Evolutionary conservation across 2,888 invertebrate species (phyloP), one percentile per base, ranked within the genome.

Genomic region (Hirudinaria manillensis): DNA sequence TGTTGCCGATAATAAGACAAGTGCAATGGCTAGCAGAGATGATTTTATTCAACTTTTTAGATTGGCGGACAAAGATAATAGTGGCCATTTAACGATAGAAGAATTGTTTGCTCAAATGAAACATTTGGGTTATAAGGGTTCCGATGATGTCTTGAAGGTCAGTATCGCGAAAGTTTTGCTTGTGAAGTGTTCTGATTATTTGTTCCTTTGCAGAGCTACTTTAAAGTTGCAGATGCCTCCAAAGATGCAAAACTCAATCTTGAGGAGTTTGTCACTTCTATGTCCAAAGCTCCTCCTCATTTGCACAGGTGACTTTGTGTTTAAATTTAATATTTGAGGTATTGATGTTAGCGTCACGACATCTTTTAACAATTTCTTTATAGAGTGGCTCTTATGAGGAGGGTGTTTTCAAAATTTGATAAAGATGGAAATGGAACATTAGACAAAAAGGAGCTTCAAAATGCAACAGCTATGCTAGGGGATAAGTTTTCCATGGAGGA

Each of bases 341-440:
- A 1, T 45, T 10, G 45, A 45, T 45, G 45, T 10, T 16, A 45
- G 13, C 45, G 4, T 68, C 68, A 29, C 13, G 29, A 36, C 29
- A 21, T 13, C 2, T n/a, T 68, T 68, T 29, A 32, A 68, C 68
- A 36, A 10, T 68, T 36, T 61, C 61, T 45, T 45, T 45, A 45
- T 16, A 76, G 76, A 38, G 74, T 72, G 21, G 77, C 77, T 45
- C 72, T 77, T 21, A 78, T 78, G 78, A 70, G 78, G 29, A 55
- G 78, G 10, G 68, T 78, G 45, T 78, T 78, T 45, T 70, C 75
- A 4, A 74, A 70, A 53, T 78, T 78, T 38, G 78, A 78, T 75
- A 77, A 70, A 51, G 77, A 78, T 55, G 78, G 77, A 0, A 78
- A 74, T 38, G 78, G 78, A 55, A 76, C 75, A 16, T 72, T 78